Conservation (phyloP, 2,797 vertebrate genomes). For the Urophycis tenuis region DNA sequence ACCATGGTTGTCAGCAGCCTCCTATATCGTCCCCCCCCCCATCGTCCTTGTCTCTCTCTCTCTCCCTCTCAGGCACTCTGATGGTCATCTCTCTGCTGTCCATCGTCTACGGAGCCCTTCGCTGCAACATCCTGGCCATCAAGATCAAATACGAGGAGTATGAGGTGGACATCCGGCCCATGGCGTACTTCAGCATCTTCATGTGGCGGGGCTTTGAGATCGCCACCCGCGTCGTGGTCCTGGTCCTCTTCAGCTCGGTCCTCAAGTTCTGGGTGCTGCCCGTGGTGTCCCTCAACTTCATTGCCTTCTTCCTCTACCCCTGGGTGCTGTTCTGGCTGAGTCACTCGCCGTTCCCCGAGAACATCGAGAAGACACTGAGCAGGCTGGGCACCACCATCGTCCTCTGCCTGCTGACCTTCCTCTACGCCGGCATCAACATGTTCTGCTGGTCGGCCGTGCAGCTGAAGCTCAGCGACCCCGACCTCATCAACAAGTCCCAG, state of each 20-base stretch:
- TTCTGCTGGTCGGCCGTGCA: constrained; percentile 98
- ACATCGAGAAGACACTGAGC: constrained; percentile 90
- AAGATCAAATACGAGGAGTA: constrained; percentile 97
- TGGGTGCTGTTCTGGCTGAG: constrained; percentile 93
- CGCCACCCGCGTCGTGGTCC: constrained; percentile 81
- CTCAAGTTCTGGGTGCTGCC: constrained; percentile 85
- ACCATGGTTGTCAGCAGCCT: not conserved
- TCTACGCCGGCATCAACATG: constrained; percentile 96
- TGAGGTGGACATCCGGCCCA: constrained; percentile 79
- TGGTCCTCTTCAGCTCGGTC: constrained; percentile 94
- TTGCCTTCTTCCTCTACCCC: constrained; percentile 84
- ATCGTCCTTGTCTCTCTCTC: constrained; percentile 22
- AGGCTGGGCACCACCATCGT: constrained; percentile 88
- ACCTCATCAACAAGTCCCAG: constrained; percentile 92
- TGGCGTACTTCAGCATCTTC: constrained; percentile 89
- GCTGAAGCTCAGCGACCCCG: constrained; percentile 84
- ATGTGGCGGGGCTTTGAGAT: constrained; percentile 97
- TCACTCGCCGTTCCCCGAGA: constrained; percentile 89
- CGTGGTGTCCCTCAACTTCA: constrained; percentile 82
- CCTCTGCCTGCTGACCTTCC: constrained; percentile 87
- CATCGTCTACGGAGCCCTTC: constrained; percentile 92
- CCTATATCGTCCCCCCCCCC: not conserved
- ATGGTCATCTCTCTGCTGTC: constrained; percentile 93
- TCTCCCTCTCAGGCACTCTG: constrained; percentile 70
- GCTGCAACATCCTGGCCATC: constrained; percentile 97